phyloP scores from a whole-genome alignment of 1,140 invertebrate genomes.

The Halyomorpha halys region DNA sequence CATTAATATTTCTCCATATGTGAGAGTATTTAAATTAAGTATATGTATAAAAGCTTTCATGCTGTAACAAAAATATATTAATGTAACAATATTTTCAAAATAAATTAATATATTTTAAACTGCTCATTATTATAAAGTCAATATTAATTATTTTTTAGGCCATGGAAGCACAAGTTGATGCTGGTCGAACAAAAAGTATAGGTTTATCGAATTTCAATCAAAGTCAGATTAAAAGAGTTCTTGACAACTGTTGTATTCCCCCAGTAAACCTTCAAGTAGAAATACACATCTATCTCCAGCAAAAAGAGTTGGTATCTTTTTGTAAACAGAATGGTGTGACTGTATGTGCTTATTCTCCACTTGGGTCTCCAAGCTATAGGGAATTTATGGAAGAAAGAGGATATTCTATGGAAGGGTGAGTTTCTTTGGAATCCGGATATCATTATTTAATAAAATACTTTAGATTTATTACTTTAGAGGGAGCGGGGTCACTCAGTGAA shows the following conservation, averaged over 20 bases:
- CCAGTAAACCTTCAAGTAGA: constrained; percentile 53
- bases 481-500: too few relatives aligned
- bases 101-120: too few relatives aligned
- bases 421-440: neutral
- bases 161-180: constrained; percentile 30
- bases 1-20: too few relatives aligned
- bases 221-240: constrained; percentile 32
- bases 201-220: constrained; percentile 38
- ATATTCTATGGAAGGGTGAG: neutral
- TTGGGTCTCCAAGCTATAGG: constrained; percentile 50
- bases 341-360: constrained; percentile 71
- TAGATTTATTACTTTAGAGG: too few relatives aligned
- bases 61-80: too few relatives aligned
- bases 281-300: constrained; percentile 72
- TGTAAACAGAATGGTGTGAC: constrained; percentile 59
- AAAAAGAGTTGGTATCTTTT: constrained; percentile 61
- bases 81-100: too few relatives aligned
- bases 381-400: neutral
- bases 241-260: constrained; percentile 29
- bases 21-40: too few relatives aligned
- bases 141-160: neutral
- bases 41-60: too few relatives aligned
- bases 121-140: too few relatives aligned
- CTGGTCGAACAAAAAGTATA: constrained; percentile 32
- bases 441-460: too few relatives aligned